phyloP scores from a whole-genome alignment of 2,113 vertebrate genomes.

The Onychostoma macrolepis region DNA sequence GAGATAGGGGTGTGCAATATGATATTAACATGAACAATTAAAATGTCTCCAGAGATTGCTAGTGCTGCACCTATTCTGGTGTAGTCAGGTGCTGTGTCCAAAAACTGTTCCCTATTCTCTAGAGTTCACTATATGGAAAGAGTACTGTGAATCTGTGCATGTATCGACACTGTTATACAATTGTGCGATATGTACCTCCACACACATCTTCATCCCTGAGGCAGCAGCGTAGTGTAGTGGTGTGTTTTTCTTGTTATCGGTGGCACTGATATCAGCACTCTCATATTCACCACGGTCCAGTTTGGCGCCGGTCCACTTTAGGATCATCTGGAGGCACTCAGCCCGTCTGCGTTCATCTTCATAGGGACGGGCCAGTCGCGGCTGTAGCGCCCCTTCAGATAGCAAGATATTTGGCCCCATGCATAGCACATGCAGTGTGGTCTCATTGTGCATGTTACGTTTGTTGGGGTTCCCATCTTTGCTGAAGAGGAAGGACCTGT shows the following conservation, averaged over 20 bases:
- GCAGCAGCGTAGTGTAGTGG: conserved; percentile 95
- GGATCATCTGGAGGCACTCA: conserved; percentile 91
- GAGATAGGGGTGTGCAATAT: not conserved
- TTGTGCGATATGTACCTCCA: conserved; percentile 81
- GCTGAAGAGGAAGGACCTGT: conserved; percentile 90
- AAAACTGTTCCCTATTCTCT: not conserved
- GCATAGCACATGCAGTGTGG: conserved; percentile 94
- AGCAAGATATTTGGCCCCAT: conserved; percentile 96
- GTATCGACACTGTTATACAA: not conserved
- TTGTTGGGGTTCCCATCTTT: conserved; percentile 99
- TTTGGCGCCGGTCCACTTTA: conserved; percentile 96
- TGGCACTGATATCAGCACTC: conserved; percentile 87
- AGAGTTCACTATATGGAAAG: not conserved
- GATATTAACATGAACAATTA: not conserved
- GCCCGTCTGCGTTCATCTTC: conserved; percentile 90
- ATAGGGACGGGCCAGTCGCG: conserved; percentile 83
- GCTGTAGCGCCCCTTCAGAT: conserved; percentile 89
- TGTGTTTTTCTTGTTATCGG: conserved; percentile 96
- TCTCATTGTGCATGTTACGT: conserved; percentile 96
- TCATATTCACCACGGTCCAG: conserved; percentile 95
- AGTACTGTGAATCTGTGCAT: not conserved
- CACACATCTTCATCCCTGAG: conserved; percentile 98
- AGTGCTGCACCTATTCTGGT: not conserved
- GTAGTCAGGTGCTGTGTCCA: not conserved
- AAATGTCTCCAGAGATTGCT: not conserved